Conservation (phyloP, 2,888 invertebrate species). For the Eupithecia pulchellata region DNA sequence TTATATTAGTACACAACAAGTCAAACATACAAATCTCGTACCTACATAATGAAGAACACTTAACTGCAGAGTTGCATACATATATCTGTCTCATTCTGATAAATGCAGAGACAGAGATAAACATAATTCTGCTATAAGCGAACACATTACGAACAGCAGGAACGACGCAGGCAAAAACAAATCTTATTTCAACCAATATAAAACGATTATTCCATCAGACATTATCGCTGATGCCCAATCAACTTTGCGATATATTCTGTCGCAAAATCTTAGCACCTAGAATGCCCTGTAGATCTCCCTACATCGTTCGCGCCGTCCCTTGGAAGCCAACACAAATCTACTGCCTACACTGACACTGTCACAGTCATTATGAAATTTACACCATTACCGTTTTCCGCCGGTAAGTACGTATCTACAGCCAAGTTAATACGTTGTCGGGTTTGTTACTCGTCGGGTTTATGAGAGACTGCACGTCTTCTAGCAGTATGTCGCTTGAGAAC, state of each 20-base stretch:
- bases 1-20: slow-evolving; percentile 57
- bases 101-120: slow-evolving; percentile 79
- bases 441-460: slow-evolving; percentile 95
- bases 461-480: slow-evolving; percentile 95
- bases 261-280: slow-evolving; percentile 28
- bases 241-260: not conserved
- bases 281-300: slow-evolving; percentile 35
- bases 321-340: slow-evolving; percentile 52
- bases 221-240: not conserved
- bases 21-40: slow-evolving; percentile 54
- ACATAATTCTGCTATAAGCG: slow-evolving; percentile 66
- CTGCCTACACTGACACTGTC: slow-evolving; percentile 55
- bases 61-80: slow-evolving; percentile 59
- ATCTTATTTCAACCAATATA: slow-evolving; percentile 1
- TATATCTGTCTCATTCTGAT: slow-evolving; percentile 75
- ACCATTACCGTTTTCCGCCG: slow-evolving; percentile 64
- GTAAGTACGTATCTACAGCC: slow-evolving; percentile 87
- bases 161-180: slow-evolving; percentile 40
- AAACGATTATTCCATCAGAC: not conserved
- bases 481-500: slow-evolving; percentile 93
- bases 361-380: slow-evolving; percentile 80
- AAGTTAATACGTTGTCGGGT: slow-evolving; percentile 94
- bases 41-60: slow-evolving; percentile 49
- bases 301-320: slow-evolving; percentile 43
- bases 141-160: slow-evolving; percentile 47